These are phyloP conservation scores for Leptinotarsa undecemlineata DNA, from an alignment of 1,140 invertebrate species.

Conservation along the genomic window DNA sequence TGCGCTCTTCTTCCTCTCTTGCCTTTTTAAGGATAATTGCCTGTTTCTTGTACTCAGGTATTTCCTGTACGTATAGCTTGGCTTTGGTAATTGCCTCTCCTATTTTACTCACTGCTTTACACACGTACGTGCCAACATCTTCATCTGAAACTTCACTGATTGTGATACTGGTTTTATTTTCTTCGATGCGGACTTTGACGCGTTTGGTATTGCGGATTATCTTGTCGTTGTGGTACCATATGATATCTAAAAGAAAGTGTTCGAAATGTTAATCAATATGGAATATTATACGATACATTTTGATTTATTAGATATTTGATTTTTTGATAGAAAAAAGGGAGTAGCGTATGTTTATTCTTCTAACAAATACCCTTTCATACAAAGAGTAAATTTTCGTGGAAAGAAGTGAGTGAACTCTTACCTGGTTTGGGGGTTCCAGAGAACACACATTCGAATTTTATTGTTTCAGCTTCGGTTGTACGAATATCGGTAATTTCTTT, in stretches of 20 bases:
- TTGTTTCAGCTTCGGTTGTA: constrained; percentile 73
- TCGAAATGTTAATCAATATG: constrained; percentile 10
- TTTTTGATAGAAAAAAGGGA: too few species aligned
- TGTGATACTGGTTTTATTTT: constrained; percentile 73
- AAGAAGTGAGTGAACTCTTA: constrained; percentile 51
- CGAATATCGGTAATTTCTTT: constrained; percentile 77
- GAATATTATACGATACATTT: neutral
- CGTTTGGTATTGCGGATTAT: constrained; percentile 73
- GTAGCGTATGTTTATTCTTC: too few species aligned
- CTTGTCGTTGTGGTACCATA: constrained; percentile 89
- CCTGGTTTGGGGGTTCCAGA: constrained; percentile 84
- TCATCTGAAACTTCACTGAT: constrained; percentile 70
- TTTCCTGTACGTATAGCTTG: constrained; percentile 69
- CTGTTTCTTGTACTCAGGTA: constrained; percentile 52
- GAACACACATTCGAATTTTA: constrained; percentile 76
- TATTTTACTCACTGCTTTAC: constrained; percentile 81
- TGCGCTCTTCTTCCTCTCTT: constrained; percentile 62
- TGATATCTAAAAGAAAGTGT: constrained; percentile 67
- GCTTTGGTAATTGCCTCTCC: constrained; percentile 81
- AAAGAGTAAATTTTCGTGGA: too few species aligned
- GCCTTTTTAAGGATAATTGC: constrained; percentile 56
- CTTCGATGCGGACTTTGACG: constrained; percentile 71
- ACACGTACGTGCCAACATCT: constrained; percentile 83
- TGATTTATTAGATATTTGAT: neutral
- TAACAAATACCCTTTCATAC: too few species aligned